phyloP scores from a whole-genome alignment of 2,113 vertebrate genomes.

The Talpa occidentalis region DNA sequence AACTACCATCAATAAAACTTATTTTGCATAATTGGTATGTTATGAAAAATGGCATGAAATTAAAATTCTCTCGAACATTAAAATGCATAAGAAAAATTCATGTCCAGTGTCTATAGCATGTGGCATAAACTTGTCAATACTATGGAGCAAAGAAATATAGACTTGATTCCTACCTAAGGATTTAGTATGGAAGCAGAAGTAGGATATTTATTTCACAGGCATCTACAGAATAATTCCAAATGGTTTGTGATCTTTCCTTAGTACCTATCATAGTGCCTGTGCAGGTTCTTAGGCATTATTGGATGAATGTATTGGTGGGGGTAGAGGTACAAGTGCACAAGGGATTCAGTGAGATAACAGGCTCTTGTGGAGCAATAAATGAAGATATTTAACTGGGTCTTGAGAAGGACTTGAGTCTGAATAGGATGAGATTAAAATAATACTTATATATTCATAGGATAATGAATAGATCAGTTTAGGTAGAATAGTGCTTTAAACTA shows the following conservation, averaged over 20 bases:
- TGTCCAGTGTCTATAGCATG: not conserved
- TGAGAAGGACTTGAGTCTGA: not conserved
- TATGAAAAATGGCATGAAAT: not conserved
- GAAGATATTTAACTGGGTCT: not conserved
- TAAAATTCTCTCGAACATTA: not conserved
- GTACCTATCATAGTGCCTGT: not conserved
- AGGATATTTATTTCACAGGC: not conserved
- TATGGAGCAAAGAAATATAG: not conserved
- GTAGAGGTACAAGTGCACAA: not conserved
- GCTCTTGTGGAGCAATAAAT: not conserved
- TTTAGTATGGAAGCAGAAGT: not conserved
- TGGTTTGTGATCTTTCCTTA: not conserved
- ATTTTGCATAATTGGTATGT: not conserved
- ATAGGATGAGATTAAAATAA: not conserved
- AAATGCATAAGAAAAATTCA: not conserved
- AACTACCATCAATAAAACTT: not conserved
- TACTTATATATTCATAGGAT: not conserved
- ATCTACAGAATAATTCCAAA: not conserved
- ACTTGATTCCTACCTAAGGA: not conserved
- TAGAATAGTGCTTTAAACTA: not conserved
- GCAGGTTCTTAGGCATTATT: not conserved
- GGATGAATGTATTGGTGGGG: not conserved
- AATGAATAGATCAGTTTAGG: not conserved
- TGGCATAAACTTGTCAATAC: not conserved
- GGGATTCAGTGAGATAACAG: not conserved